Evolutionary conservation across 1,140 invertebrate genomes (phyloP).

Genomic region (Meloidogyne exigua): DNA sequence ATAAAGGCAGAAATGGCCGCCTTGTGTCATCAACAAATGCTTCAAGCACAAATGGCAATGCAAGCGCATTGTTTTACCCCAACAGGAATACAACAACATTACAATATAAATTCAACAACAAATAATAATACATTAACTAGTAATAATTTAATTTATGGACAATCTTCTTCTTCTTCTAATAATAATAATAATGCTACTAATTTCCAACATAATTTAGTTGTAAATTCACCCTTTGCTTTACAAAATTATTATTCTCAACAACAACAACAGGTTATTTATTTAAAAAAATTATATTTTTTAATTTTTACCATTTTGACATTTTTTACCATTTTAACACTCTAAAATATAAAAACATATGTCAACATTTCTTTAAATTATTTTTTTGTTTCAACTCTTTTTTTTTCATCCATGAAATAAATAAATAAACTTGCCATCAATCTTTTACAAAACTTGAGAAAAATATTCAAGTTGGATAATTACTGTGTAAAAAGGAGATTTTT

Average conservation of each 20-base stretch:
- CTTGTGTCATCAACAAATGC: background rate
- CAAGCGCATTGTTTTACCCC: background rate
- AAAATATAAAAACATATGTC: too few relatives aligned
- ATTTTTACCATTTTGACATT: too few relatives aligned
- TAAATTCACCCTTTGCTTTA: background rate
- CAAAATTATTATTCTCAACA: constrained; percentile 1
- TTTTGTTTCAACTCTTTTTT: too few relatives aligned
- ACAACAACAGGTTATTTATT: background rate
- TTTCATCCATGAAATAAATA: too few relatives aligned
- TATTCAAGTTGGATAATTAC: too few relatives aligned
- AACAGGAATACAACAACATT: background rate
- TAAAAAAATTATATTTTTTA: too few relatives aligned
- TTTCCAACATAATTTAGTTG: background rate
- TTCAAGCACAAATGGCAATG: background rate
- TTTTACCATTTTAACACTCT: too few relatives aligned
- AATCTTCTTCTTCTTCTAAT: background rate
- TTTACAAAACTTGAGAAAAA: too few relatives aligned
- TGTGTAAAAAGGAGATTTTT: too few relatives aligned
- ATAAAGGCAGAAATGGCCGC: background rate
- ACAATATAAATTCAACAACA: background rate
- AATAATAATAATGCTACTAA: too few relatives aligned
- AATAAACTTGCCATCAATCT: too few relatives aligned
- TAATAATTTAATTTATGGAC: background rate
- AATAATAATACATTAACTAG: background rate
- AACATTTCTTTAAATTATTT: too few relatives aligned